Evolutionary conservation across 2,888 invertebrate genomes (phyloP).

Genomic region (Helicoverpa assulta): DNA sequence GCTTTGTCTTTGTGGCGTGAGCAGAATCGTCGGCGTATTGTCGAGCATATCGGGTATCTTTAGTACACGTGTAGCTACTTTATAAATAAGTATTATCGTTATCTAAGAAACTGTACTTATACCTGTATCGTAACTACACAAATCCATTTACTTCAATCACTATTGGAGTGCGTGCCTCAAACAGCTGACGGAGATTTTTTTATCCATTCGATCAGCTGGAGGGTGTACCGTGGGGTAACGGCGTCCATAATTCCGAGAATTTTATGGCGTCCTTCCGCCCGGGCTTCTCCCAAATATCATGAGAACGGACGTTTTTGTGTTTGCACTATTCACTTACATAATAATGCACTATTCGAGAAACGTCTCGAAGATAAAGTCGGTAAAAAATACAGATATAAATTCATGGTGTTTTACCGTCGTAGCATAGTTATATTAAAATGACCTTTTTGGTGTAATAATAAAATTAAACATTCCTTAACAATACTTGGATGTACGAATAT

Average conservation of each 20-base stretch:
- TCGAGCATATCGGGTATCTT: background rate
- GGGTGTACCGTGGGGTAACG: slow-evolving; percentile 38
- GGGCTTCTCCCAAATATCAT: slow-evolving; percentile 26
- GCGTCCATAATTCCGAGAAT: slow-evolving; percentile 49
- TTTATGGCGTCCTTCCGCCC: slow-evolving; percentile 48
- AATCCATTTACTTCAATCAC: slow-evolving; percentile 2
- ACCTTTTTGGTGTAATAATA: too few relatives aligned
- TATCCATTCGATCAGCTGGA: slow-evolving; percentile 46
- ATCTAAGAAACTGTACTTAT: background rate
- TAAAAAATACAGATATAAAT: background rate
- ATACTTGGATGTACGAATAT: too few relatives aligned
- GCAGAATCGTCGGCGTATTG: slow-evolving; percentile 17
- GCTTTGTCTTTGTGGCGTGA: slow-evolving; percentile 35
- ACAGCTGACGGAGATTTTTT: slow-evolving; percentile 47
- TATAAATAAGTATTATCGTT: background rate
- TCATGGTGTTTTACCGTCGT: too few relatives aligned
- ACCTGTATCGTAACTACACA: slow-evolving; percentile 6
- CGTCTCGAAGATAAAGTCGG: background rate
- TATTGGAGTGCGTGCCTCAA: slow-evolving; percentile 18
- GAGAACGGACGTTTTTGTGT: slow-evolving; percentile 28
- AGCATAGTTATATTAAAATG: too few relatives aligned
- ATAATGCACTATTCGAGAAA: slow-evolving; percentile 5
- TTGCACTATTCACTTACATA: slow-evolving; percentile 12
- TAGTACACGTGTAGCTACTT: slow-evolving; percentile 16
- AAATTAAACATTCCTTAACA: too few relatives aligned